Evolutionary conservation across 2,113 vertebrate species (phyloP), one percentile per base, ranked within the genome.

Genomic region (Macrotus californicus): DNA sequence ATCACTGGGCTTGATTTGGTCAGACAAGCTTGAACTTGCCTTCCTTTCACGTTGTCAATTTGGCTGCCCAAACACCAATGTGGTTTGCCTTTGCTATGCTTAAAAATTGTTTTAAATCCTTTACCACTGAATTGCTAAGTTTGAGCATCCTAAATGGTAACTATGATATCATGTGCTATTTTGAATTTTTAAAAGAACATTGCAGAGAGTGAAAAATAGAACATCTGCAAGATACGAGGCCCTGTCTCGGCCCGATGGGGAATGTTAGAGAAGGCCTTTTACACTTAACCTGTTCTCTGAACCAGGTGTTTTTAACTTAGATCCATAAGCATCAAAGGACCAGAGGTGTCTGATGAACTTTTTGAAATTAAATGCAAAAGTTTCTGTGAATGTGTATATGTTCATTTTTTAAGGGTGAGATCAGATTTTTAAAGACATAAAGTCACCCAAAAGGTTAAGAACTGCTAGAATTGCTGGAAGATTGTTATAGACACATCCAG

Each of bases 141-240:
- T 46, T 87, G 39, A 41, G 91, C n/a, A 39, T 89, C 87, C 91
- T 72, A 43, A 26, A 19, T 66, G 59, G 34, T 86, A 73, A n/a
- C 69, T 86, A 66, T 50, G 43, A 80, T 94, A 56, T 84, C 82
- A 48, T 70, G 76, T 24, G 75, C 70, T 93, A 36, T 89, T 95
- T 91, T 69, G 64, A 91, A 61, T 86, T 72, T 91, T 88, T 93
- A 34, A 89, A 94, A 82, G 61, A 70, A 36, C 19, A 3, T 64
- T 48, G 50, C 66, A 81, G 67, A 79, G 81, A 94, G 31, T 61
- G 81, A 92, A 83, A 84, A 61, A 52, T 41, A 86, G 52, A 94
- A 64, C n/a, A 59, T 88, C 70, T 66, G 31, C 18, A 86, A 48
- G 59, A 43, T 16, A 29, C 3, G 16, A 84, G 67, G 48, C 82